Evolutionary conservation across 1,140 invertebrate genomes (phyloP), one percentile per base, ranked within the genome.

Genomic region (Seison nebaliae): DNA sequence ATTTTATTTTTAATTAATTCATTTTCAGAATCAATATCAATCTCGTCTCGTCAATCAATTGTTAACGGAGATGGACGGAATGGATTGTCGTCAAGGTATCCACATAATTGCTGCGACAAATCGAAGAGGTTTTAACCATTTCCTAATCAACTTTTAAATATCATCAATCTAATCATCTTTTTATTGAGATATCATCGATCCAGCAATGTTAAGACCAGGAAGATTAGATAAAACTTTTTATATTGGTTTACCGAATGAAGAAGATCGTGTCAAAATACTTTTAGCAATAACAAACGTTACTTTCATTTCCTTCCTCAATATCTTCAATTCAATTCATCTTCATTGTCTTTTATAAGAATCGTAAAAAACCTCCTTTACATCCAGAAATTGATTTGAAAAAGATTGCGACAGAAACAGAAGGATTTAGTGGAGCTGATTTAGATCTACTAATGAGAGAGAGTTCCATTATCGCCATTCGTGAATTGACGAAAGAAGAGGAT

Each of bases 21-120:
- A n/a, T n/a, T n/a, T n/a, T n/a, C n/a, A n/a, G n/a, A n/a, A n/a
- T n/a, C n/a, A n/a, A n/a, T n/a, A n/a, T n/a, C n/a, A n/a, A n/a
- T n/a, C 34, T 7, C 66, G 84, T 14, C 74, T 96, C 14, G 84
- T 96, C 0, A 96, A 93, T 57, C 86, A 94, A 55, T 64, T 98
- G 49, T 57, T 98, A 15, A 93, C 86, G 1, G 88, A 96, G 67
- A 93, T 98, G 84, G 86, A 96, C 55, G 88, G 88, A 5, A 67
- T 94, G 11, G 76, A 84, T 54, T 65, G 80, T 31, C 70, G 77
- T 48, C 74, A 73, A 7, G 59, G 67, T 31, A 86, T 94, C 3
- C 94, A 79, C 55, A 64, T 96, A 4, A 71, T 96, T 60, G 88
- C 77, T 3, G 86, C 86, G 0, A 88, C 78, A 19, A 98, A 98